Evolutionary conservation across 2,113 vertebrate species (phyloP), one percentile per base, ranked within the genome.

Genomic region (Dicentrarchus labrax): DNA sequence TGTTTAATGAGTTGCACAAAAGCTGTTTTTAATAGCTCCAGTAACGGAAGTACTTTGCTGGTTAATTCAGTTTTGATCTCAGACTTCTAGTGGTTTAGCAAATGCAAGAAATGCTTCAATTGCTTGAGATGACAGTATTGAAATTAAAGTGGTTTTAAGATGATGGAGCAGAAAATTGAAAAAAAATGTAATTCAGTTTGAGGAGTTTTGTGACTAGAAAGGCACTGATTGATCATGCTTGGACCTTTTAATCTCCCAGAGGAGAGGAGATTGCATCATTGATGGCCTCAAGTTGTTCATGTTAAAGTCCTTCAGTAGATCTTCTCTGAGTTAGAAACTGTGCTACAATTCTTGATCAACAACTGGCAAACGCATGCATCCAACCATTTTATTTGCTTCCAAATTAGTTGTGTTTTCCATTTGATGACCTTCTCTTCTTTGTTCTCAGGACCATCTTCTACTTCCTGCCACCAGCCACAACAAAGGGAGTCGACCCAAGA

Each of bases 401-500:
- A 24, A 45, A 38, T 53, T 3, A 66, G 4, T 50, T 74, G 9
- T 4, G 7, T 78, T 87, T 83, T 85, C 24, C 50, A 38, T 4
- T 65, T 24, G 8, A 45, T 78, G 56, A 86, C 62, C 17, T 64
- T 78, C 19, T 88, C 13, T 30, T 82, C 71, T 91, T 90, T 11
- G 84, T 93, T 96, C 91, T 75, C 92, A 99, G 98, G 98, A 99
- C 94, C 97, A 99, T 92, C 96, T 99, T 61, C 94, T 99, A 8
- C 85, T 99, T 91, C 98, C 98, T 89, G 98, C 98, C 83, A 99
- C 97, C 54, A 97, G 94, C 83, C 97, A 98, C 93, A 99, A 98
- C 93, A 99, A 99, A 95, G 98, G 98, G 87, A 95, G 96, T 64
- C 96, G 97, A 83, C 98, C 98, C 70, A 99, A 99, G 95, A 99